Evolutionary conservation across 35 echinoderm and acorn worm genomes (phyloP).

Genomic region (Anneissia japonica): DNA sequence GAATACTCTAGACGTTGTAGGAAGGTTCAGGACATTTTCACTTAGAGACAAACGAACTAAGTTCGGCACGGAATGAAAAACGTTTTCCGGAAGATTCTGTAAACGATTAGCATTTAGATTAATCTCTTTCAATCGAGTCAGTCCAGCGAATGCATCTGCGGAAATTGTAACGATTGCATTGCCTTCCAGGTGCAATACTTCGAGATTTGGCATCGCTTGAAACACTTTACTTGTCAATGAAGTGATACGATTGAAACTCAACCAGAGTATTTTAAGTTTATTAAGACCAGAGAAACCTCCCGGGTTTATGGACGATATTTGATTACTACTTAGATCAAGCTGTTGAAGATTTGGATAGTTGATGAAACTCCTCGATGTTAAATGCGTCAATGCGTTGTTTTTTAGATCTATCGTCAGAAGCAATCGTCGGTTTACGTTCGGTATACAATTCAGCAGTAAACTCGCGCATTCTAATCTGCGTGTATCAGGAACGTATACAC

Average conservation of each 20-base stretch:
- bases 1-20: conserved; percentile 50
- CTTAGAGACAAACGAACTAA: conserved; percentile 51
- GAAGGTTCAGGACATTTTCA: conserved; percentile 53
- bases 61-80: conserved; percentile 38
- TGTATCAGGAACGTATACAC: not conserved
- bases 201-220: conserved; percentile 30
- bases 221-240: conserved; percentile 37
- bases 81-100: conserved; percentile 38
- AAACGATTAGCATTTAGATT: conserved; percentile 67
- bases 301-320: conserved; percentile 31
- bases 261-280: conserved; percentile 27
- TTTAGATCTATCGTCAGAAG: not conserved
- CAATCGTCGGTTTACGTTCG: not conserved
- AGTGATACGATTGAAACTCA: conserved; percentile 62
- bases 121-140: conserved; percentile 49
- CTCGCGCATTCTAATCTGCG: not conserved
- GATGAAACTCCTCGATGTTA: conserved; percentile 24
- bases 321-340: conserved; percentile 67
- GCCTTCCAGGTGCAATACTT: conserved; percentile 54
- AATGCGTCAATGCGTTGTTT: conserved; percentile 36
- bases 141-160: conserved; percentile 39
- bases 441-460: not conserved
- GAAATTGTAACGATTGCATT: conserved; percentile 61
- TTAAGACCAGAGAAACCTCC: conserved; percentile 30
- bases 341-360: conserved; percentile 32